Evolutionary conservation across 2,888 invertebrate species (phyloP).

Genomic region (Monoplex corrugatus): DNA sequence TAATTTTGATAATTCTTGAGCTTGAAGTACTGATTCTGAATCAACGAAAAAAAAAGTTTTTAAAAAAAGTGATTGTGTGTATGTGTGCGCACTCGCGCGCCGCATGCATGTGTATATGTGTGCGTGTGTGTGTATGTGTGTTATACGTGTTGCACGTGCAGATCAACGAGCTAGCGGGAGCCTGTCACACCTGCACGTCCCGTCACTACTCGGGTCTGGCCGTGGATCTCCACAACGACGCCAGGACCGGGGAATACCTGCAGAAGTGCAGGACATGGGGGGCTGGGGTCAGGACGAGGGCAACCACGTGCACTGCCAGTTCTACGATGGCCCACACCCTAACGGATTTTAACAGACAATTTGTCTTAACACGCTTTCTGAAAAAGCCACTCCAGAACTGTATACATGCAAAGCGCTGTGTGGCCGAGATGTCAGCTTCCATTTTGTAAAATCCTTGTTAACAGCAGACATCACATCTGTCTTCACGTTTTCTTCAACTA

Average conservation of each 20-base stretch:
- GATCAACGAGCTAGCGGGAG: conserved; percentile 66
- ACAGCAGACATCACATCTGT: too few species aligned
- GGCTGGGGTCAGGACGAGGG: conserved; percentile 65
- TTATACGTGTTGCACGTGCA: too few species aligned
- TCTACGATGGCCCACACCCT: conserved; percentile 49
- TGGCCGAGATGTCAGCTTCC: too few species aligned
- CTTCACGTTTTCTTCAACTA: conserved; percentile 86
- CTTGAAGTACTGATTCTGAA: too few species aligned
- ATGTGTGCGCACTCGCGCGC: background rate
- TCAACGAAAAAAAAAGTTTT: too few species aligned
- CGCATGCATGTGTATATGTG: background rate
- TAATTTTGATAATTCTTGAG: too few species aligned
- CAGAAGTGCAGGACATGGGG: conserved; percentile 58
- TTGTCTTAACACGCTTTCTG: too few species aligned
- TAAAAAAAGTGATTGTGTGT: background rate
- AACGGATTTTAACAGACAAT: conserved; percentile 40
- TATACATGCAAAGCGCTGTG: too few species aligned
- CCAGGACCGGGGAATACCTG: conserved; percentile 56
- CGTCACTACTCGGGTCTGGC: conserved; percentile 66
- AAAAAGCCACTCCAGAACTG: too few species aligned
- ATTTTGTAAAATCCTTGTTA: too few species aligned
- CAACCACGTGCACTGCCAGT: conserved; percentile 66
- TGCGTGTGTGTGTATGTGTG: background rate
- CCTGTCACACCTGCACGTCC: conserved; percentile 64
- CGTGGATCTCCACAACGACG: conserved; percentile 62